These are phyloP conservation scores for Mustela erminea DNA, from an alignment of 2,797 vertebrate species.

Conservation along the genomic window DNA sequence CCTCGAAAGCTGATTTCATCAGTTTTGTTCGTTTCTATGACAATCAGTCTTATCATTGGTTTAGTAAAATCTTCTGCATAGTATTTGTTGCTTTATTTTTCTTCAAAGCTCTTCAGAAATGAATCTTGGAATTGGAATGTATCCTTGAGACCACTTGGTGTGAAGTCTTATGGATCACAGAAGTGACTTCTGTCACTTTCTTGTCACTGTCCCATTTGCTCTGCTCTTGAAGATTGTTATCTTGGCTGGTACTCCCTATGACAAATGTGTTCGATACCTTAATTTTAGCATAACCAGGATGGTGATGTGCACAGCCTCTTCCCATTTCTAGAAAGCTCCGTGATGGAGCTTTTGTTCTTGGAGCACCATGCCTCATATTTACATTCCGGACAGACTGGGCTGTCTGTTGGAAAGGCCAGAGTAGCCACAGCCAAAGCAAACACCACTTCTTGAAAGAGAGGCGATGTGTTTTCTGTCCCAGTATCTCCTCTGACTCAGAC, in stretches of 20 bases:
- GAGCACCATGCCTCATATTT: not conserved
- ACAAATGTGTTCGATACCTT: not conserved
- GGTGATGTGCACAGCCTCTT: accelerated
- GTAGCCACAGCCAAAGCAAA: not conserved
- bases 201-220: not conserved
- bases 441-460: not conserved
- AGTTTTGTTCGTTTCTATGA: not conserved
- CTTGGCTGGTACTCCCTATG: not conserved
- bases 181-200: not conserved
- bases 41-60: not conserved
- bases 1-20: not conserved
- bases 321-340: not conserved
- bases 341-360: no score
- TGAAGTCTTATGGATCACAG: not conserved
- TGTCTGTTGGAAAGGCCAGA: not conserved
- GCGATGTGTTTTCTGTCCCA: not conserved
- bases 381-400: not conserved
- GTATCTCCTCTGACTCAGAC: not conserved
- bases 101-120: not conserved
- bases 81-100: not conserved
- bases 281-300: not conserved
- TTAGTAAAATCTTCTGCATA: not conserved
- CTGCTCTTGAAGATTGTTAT: not conserved
- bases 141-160: not conserved
- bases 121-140: not conserved